Conservation (phyloP, 2,888 invertebrate genomes). For the Oscheius myriophilus region DNA sequence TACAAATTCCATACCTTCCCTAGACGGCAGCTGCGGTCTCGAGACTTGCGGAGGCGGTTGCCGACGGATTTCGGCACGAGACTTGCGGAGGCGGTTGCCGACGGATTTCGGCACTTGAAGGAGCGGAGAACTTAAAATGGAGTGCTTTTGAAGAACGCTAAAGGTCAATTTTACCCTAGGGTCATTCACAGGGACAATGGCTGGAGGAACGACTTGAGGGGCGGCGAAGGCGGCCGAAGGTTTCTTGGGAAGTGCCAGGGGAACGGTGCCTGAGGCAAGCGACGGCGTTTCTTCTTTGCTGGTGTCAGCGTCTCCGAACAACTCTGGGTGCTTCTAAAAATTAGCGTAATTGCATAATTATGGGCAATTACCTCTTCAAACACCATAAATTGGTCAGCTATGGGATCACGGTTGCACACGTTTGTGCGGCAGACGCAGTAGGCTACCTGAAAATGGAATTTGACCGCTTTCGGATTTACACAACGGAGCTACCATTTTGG, state of each 20-base stretch:
- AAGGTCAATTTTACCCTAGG: slow-evolving; percentile 34
- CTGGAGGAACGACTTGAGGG: slow-evolving; percentile 43
- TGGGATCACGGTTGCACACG: slow-evolving; percentile 57
- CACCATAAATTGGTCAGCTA: slow-evolving; percentile 63
- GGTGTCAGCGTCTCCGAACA: slow-evolving; percentile 45
- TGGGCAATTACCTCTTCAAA: slow-evolving; percentile 53
- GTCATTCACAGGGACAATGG: slow-evolving; percentile 55
- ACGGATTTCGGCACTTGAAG: slow-evolving; percentile 15
- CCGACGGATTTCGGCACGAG: slow-evolving; percentile 21
- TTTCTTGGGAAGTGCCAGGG: slow-evolving; percentile 37
- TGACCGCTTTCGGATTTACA: neutral
- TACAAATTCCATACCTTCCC: neutral
- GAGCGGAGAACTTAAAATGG: slow-evolving; percentile 5
- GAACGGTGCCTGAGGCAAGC: slow-evolving; percentile 25
- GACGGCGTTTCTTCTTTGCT: slow-evolving; percentile 22
- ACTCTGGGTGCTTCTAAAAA: slow-evolving; percentile 56
- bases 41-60: slow-evolving; percentile 36
- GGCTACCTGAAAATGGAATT: slow-evolving; percentile 40
- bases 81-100: slow-evolving; percentile 34
- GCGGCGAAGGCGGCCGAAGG: slow-evolving; percentile 39
- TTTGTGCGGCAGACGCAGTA: slow-evolving; percentile 58
- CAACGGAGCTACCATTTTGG: neutral
- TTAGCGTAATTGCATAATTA: neutral
- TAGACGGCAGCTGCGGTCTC: slow-evolving; percentile 21
- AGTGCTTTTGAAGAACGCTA: no score